These are phyloP conservation scores for Camptogramma bilineatum DNA, from an alignment of 2,888 invertebrate genomes.

Conservation along the genomic window DNA sequence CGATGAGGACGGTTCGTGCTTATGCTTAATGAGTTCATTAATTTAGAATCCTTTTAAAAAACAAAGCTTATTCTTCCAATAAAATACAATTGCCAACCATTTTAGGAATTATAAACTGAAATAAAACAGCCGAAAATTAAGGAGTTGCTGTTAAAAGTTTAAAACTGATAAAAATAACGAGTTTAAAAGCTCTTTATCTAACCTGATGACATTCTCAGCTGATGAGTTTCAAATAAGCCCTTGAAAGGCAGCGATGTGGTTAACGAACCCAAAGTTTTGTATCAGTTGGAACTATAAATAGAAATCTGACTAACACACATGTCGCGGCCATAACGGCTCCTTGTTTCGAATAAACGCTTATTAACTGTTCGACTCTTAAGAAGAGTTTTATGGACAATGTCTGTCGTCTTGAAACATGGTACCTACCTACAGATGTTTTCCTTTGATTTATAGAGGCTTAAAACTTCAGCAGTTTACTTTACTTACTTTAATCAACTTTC, in stretches of 20 bases:
- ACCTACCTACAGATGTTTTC: not conserved
- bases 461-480: not conserved
- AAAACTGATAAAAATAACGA: not conserved
- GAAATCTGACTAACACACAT: slow-evolving; percentile 69
- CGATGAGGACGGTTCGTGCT: not conserved
- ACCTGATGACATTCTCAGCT: slow-evolving; percentile 24
- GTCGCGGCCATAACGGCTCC: slow-evolving; percentile 60
- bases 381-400: slow-evolving; percentile 21
- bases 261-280: slow-evolving; percentile 70
- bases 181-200: slow-evolving; percentile 1
- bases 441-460: not conserved
- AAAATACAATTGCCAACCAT: no score
- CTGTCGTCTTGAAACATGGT: not conserved
- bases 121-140: not conserved
- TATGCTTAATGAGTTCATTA: slow-evolving; percentile 15
- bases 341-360: slow-evolving; percentile 53
- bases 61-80: not conserved
- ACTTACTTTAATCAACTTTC: not conserved
- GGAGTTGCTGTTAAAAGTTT: not conserved
- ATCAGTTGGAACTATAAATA: slow-evolving; percentile 69
- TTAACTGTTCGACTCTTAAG: slow-evolving; percentile 24
- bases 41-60: not conserved
- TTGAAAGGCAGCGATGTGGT: slow-evolving; percentile 47
- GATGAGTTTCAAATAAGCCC: slow-evolving; percentile 31
- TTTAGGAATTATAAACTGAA: not conserved